These are phyloP conservation scores for Solea senegalensis DNA, from an alignment of 2,113 vertebrate species.

Conservation along the genomic window DNA sequence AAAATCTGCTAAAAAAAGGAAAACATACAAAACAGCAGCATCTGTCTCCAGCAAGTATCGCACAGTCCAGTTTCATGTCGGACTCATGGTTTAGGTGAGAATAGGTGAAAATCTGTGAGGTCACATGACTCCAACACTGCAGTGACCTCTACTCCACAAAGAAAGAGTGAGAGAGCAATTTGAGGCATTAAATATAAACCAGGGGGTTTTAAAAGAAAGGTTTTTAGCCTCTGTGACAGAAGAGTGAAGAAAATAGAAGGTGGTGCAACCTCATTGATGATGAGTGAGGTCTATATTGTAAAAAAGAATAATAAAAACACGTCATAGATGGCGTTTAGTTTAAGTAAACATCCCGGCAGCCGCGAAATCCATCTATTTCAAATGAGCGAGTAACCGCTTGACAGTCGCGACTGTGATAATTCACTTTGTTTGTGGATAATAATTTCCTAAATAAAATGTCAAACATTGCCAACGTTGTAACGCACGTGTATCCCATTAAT, in stretches of 20 bases:
- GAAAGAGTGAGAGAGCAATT: conserved; percentile 22
- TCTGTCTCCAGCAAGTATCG: conserved; percentile 35
- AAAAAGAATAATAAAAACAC: background rate
- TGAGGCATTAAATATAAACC: conserved; percentile 14
- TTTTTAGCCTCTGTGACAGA: background rate
- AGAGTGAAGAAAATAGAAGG: too few relatives aligned
- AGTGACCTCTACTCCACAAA: conserved; percentile 33
- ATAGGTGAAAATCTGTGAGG: conserved; percentile 40
- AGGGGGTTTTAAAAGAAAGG: background rate
- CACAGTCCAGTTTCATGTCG: conserved; percentile 26
- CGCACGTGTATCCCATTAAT: conserved; percentile 32
- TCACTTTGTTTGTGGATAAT: conserved; percentile 47
- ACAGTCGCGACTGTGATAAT: conserved; percentile 54
- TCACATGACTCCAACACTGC: conserved; percentile 30
- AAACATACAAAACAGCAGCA: conserved; percentile 24
- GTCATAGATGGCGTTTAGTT: background rate
- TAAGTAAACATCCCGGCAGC: conserved; percentile 13
- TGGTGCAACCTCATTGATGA: too few relatives aligned
- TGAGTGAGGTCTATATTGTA: background rate
- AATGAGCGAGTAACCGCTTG: conserved; percentile 33
- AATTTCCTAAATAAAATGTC: conserved; percentile 56
- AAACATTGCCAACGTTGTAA: conserved; percentile 12
- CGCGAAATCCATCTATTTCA: conserved; percentile 36
- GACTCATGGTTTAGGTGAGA: conserved; percentile 48
- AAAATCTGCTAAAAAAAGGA: conserved; percentile 1